phyloP scores from a whole-genome alignment of 2,797 vertebrate species.

The Carcharodon carcharias region DNA sequence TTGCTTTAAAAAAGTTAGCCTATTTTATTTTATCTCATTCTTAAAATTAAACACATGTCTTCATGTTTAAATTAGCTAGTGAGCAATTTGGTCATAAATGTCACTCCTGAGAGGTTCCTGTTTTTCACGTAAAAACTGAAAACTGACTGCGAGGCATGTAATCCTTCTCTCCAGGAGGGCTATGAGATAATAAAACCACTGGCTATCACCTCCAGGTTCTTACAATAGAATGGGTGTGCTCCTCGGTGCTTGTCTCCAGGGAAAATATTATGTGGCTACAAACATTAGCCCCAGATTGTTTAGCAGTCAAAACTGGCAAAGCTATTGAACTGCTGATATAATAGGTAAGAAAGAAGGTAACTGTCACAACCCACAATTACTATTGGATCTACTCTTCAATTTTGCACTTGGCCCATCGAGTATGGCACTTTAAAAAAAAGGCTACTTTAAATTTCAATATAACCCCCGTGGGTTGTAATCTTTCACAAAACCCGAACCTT shows the following conservation, averaged over 20 bases:
- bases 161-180: background rate
- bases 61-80: background rate
- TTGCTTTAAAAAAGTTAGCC: too few relatives aligned
- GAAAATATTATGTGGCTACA: background rate
- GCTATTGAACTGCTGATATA: background rate
- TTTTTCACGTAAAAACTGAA: background rate
- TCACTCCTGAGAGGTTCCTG: background rate
- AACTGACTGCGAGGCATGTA: background rate
- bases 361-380: background rate
- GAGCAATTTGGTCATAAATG: background rate
- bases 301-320: background rate
- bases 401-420: background rate
- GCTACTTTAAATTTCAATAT: background rate
- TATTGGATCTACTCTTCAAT: background rate
- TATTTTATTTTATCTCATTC: background rate
- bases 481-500: background rate
- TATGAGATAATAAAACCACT: background rate
- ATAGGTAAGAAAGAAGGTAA: background rate
- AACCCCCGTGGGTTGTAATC: background rate
- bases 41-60: background rate
- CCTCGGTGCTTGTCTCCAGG: background rate
- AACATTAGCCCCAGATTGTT: background rate
- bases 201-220: background rate
- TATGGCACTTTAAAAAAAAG: background rate
- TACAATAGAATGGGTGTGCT: constrained; percentile 10